Conservation (phyloP, 35 echinoderm and acorn worm species). For the Eucidaris tribuloides region DNA sequence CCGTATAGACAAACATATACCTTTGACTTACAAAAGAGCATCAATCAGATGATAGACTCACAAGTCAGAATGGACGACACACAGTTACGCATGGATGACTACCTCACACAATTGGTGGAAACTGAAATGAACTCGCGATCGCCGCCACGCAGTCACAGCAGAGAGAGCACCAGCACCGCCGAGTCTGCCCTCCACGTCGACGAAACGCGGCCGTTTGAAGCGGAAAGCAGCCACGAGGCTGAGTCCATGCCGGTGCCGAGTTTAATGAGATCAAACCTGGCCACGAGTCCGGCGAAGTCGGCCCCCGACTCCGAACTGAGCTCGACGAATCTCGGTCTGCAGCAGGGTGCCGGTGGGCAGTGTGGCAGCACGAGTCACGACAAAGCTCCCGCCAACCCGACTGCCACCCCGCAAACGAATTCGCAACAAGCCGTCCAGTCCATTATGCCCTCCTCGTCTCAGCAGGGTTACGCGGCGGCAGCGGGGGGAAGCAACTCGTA, state of each 20-base stretch:
- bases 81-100: constrained; percentile 49
- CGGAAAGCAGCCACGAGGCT: constrained; percentile 28
- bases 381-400: background rate
- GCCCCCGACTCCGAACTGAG: constrained; percentile 23
- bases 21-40: constrained; percentile 42
- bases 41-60: constrained; percentile 50
- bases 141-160: constrained; percentile 36
- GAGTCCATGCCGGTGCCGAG: constrained; percentile 8
- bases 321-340: constrained; percentile 23
- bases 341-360: background rate
- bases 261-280: background rate
- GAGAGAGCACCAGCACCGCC: constrained; percentile 49
- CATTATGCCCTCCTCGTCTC: constrained; percentile 37
- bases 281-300: background rate
- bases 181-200: constrained; percentile 49
- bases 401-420: background rate
- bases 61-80: constrained; percentile 26
- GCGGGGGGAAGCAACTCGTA: constrained; percentile 22
- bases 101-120: constrained; percentile 50
- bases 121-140: constrained; percentile 51
- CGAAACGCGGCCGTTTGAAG: constrained; percentile 22
- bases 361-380: background rate
- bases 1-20: background rate
- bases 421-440: constrained; percentile 48
- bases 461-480: constrained; percentile 34